Percentiles rank a stretch among this genome's conserved stretches.
phyloP scores from a whole-genome alignment of 2,888 invertebrate genomes.

The Archips crataeganus region DNA sequence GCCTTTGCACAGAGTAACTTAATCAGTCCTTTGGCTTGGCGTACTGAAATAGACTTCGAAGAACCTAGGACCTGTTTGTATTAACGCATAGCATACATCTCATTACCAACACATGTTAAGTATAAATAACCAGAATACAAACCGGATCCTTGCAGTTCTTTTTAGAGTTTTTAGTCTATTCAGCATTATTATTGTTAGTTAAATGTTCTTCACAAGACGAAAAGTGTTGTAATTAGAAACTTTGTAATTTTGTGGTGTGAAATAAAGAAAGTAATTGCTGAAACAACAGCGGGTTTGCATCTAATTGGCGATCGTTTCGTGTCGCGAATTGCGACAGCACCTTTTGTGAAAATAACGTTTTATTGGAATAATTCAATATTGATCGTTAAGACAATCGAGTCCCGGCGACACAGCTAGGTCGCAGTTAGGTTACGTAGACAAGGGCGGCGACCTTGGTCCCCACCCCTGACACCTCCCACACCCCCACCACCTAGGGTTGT shows the following conservation, averaged over 20 bases:
- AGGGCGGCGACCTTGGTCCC: constrained; percentile 80
- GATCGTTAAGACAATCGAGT: constrained; percentile 65
- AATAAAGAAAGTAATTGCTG: neutral
- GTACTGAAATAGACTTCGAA: constrained; percentile 26
- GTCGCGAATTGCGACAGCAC: constrained; percentile 36
- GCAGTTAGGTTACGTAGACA: constrained; percentile 75
- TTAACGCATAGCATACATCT: constrained; percentile 19
- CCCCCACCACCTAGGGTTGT: constrained; percentile 40
- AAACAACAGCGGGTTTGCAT: neutral
- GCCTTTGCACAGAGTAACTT: constrained; percentile 12
- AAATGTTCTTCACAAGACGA: neutral
- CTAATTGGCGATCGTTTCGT: constrained; percentile 35
- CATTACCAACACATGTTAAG: constrained; percentile 17
- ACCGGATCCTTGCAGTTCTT: constrained; percentile 26
- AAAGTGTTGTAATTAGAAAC: neutral
- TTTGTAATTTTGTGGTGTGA: neutral
- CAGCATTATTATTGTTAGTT: neutral
- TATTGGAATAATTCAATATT: constrained; percentile 63
- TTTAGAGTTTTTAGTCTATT: neutral
- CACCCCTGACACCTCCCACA: constrained; percentile 47
- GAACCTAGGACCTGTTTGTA: constrained; percentile 29
- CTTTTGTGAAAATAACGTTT: constrained; percentile 36
- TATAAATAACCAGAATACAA: constrained; percentile 14
- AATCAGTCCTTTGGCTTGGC: neutral
- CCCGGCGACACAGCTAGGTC: constrained; percentile 75